Evolutionary conservation across 1,140 invertebrate species (phyloP), one percentile per base, ranked within the genome.

Genomic region (Maniola jurtina): DNA sequence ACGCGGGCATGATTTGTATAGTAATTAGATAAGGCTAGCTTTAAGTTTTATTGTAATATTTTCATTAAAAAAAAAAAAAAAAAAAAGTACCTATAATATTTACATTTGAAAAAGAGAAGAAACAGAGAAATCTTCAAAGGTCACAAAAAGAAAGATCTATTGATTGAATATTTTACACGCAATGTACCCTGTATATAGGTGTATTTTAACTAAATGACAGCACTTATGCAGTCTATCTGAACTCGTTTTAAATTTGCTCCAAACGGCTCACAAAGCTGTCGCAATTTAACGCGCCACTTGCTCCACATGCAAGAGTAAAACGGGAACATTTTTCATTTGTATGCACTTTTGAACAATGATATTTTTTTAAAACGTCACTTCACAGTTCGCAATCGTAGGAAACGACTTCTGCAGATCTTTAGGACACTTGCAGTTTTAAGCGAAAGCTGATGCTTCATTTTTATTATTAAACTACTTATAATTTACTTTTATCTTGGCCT

Each of bases 271-370:
- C 67, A 72, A 72, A 70, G 64, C 70, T 70, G 66, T 64, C 64
- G 67, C 71, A 76, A 76, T 76, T 73, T 71, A 67, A 70, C 69
- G 74, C 69, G 52, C 64, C 66, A 71, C 67, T 70, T 66, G 64
- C 63, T 50, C 42, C 57, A 68, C 47, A 70, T 68, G 71, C 60
- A 61, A 50, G 64, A 61, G 62, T 61, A 61, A 73, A 73, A 66
- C 57, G 59, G 38, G 55, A 67, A 63, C 66, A 68, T 68, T 68
- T 68, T 63, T 63, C 61, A 68, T 68, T 68, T 63, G 36, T 40
- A 59, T 55, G 47, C 55, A 54, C 57, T 61, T 56, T 61, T 33
- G 16, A 14, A 16, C 15, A 52, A 52, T 52, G 48, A 40, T 58
- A 16, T 56, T 56, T 35, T 47, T 38, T 59, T 40, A 11, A 38